Percentiles rank a stretch among this genome's conserved stretches.
phyloP scores from a whole-genome alignment of 2,888 invertebrate genomes.

The Parapristionchus giblindavisi region DNA sequence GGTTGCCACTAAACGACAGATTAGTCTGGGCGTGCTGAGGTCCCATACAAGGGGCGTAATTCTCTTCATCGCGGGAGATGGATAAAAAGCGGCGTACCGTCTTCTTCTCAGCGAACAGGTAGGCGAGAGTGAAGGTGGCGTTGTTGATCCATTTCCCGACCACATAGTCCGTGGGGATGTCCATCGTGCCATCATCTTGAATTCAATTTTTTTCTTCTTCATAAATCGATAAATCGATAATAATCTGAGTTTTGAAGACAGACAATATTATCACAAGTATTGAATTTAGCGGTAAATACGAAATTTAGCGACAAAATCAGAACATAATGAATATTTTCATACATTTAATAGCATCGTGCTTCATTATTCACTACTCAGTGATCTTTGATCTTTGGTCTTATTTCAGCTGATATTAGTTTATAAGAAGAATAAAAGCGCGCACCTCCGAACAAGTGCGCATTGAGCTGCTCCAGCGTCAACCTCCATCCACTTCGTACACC shows the following conservation, averaged over 20 bases:
- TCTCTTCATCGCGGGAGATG: too few relatives aligned
- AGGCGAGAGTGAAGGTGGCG: not conserved
- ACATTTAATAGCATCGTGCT: too few relatives aligned
- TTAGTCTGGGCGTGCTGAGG: too few relatives aligned
- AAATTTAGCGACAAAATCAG: not conserved
- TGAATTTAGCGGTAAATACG: not conserved
- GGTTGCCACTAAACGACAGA: too few relatives aligned
- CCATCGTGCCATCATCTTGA: not conserved
- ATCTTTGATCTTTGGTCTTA: not conserved
- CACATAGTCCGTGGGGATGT: conserved; percentile 9
- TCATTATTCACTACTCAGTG: too few relatives aligned
- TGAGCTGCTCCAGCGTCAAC: conserved; percentile 12
- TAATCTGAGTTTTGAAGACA: too few relatives aligned
- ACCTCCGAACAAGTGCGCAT: conserved; percentile 1
- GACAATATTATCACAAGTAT: too few relatives aligned
- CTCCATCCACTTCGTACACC: not conserved
- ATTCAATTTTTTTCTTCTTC: not conserved
- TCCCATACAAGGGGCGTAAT: too few relatives aligned
- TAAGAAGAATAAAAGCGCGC: too few relatives aligned
- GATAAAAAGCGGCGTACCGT: too few relatives aligned
- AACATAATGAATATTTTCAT: not conserved
- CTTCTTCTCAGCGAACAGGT: conserved; percentile 2
- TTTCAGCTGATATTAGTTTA: not conserved
- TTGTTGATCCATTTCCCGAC: conserved; percentile 9
- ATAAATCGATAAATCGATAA: too few relatives aligned